Conservation (phyloP, 2,888 invertebrate genomes). For the Trichogramma evanescens region DNA sequence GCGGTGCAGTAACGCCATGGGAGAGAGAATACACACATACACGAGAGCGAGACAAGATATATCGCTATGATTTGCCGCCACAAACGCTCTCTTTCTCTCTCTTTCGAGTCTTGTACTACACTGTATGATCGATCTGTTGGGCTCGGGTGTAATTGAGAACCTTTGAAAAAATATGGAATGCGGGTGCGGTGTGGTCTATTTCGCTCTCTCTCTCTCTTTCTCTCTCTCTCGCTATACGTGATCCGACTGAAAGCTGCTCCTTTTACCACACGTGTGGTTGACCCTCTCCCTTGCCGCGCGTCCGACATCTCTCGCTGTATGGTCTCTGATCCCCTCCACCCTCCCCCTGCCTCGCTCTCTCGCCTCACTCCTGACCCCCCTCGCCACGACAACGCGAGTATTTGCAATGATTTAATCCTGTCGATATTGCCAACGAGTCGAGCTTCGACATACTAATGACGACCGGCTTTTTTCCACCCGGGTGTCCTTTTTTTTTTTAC, state of each 20-base stretch:
- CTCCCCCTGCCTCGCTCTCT: background rate
- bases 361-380: background rate
- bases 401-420: slow-evolving; percentile 12
- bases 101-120: too few relatives aligned
- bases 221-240: slow-evolving; percentile 5
- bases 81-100: too few relatives aligned
- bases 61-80: slow-evolving; percentile 15
- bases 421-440: background rate
- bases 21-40: background rate
- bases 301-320: background rate
- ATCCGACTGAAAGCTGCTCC: slow-evolving; percentile 8
- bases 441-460: slow-evolving; percentile 1
- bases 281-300: background rate
- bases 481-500: too few relatives aligned
- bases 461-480: too few relatives aligned
- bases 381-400: background rate
- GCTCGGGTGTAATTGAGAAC: slow-evolving; percentile 18
- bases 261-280: background rate
- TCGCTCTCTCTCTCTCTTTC: too few relatives aligned
- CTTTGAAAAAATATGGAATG: slow-evolving; percentile 20
- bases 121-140: slow-evolving; percentile 18
- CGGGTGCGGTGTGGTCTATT: slow-evolving; percentile 4
- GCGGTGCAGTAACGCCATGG: slow-evolving; percentile 14
- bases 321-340: background rate
- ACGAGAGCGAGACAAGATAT: slow-evolving; percentile 4